A percentile compares a stretch with the other conserved stretches of the same genome.
Evolutionary conservation across 2,888 invertebrate species (phyloP).

Genomic region (Luffia ferchaultella): DNA sequence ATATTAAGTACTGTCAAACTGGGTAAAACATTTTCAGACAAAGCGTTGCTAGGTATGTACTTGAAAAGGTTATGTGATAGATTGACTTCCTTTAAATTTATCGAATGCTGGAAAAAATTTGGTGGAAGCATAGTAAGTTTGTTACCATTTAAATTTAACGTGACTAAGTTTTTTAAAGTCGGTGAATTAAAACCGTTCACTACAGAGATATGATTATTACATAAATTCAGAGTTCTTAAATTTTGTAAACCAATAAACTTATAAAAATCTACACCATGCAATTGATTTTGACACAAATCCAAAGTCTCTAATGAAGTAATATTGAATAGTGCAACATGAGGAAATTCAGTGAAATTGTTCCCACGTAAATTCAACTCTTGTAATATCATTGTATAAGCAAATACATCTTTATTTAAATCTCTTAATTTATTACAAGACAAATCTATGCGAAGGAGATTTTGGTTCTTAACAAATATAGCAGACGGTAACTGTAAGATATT

Average conservation of each 20-base stretch:
- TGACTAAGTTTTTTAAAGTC: slow-evolving; percentile 75
- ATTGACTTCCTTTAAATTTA: slow-evolving; percentile 76
- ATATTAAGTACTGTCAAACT: slow-evolving; percentile 80
- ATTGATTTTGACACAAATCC: slow-evolving; percentile 72
- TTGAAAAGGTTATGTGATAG: slow-evolving; percentile 81
- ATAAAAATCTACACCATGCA: slow-evolving; percentile 77
- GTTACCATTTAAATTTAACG: slow-evolving; percentile 80
- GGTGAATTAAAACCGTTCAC: slow-evolving; percentile 80
- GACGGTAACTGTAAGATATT: slow-evolving; percentile 74
- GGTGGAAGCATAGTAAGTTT: slow-evolving; percentile 78
- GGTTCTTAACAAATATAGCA: slow-evolving; percentile 78
- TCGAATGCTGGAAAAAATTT: slow-evolving; percentile 81
- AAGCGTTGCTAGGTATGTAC: slow-evolving; percentile 78
- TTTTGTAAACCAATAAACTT: slow-evolving; percentile 79
- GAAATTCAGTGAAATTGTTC: slow-evolving; percentile 78
- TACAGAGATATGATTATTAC: slow-evolving; percentile 77
- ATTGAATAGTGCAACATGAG: slow-evolving; percentile 80
- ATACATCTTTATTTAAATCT: slow-evolving; percentile 75
- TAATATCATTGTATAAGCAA: slow-evolving; percentile 76
- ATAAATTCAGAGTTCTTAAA: slow-evolving; percentile 77
- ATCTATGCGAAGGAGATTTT: slow-evolving; percentile 77
- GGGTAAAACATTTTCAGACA: slow-evolving; percentile 78
- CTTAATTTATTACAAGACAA: slow-evolving; percentile 75
- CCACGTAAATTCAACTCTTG: slow-evolving; percentile 79
- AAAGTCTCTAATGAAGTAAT: slow-evolving; percentile 77